Conservation (phyloP, 2,797 vertebrate genomes). For the Myiothlypis coronata region DNA sequence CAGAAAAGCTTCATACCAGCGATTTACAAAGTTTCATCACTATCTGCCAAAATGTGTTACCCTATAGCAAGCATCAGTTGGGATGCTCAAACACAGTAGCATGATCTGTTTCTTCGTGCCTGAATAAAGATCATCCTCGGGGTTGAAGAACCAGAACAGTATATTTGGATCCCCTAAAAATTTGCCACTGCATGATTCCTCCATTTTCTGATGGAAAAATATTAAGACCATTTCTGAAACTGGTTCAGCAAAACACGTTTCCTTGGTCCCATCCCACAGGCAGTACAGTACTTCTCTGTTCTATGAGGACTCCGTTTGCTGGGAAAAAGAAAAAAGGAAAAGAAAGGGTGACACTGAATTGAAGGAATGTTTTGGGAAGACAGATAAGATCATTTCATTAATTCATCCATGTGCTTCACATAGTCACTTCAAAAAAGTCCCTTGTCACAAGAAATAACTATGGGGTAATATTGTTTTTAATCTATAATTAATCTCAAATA, state of each 20-base stretch:
- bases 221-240: background rate
- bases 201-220: background rate
- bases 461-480: background rate
- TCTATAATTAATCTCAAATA: conserved; percentile 26
- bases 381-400: conserved; percentile 11
- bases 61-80: background rate
- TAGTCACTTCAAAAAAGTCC: background rate
- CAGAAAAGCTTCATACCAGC: background rate
- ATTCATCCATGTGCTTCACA: background rate
- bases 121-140: background rate
- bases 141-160: background rate
- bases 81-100: background rate
- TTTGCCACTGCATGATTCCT: background rate
- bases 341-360: background rate
- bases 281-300: background rate
- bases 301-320: background rate
- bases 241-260: background rate
- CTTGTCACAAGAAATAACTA: background rate
- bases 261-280: background rate
- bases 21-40: background rate
- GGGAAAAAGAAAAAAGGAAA: background rate
- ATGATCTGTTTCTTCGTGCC: background rate
- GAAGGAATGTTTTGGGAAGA: background rate
- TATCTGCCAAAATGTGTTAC: background rate
- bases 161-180: background rate